These are phyloP conservation scores for Leptinotarsa texana DNA, from an alignment of 1,140 invertebrate species.

Conservation along the genomic window DNA sequence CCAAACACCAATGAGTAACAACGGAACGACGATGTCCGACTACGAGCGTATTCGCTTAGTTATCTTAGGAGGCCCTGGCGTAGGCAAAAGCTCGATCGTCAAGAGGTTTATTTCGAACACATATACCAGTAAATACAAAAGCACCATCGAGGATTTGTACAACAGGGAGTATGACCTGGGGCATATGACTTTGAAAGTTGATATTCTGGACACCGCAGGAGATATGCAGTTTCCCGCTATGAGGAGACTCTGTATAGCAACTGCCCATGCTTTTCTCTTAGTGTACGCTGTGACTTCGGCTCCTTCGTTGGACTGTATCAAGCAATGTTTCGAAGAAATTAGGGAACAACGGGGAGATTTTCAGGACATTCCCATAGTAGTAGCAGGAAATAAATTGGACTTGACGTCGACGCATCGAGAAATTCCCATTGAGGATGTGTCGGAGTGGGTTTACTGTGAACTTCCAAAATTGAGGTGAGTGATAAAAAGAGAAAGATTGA, in stretches of 20 bases:
- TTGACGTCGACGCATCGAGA: slow-evolving; percentile 67
- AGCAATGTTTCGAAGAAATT: slow-evolving; percentile 82
- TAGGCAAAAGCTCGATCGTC: slow-evolving; percentile 84
- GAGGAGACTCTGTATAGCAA: slow-evolving; percentile 83
- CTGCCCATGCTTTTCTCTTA: slow-evolving; percentile 86
- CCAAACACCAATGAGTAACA: slow-evolving; percentile 34
- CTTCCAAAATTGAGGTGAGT: slow-evolving; percentile 71
- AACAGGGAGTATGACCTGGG: slow-evolving; percentile 82
- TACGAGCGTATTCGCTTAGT: slow-evolving; percentile 84
- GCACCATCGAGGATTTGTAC: slow-evolving; percentile 89
- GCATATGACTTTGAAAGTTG: slow-evolving; percentile 77
- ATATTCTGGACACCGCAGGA: slow-evolving; percentile 86
- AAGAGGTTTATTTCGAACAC: slow-evolving; percentile 84
- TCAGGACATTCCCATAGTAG: slow-evolving; percentile 82
- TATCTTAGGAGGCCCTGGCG: slow-evolving; percentile 78
- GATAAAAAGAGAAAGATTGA: neutral
- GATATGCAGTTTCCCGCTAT: slow-evolving; percentile 88
- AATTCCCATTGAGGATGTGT: slow-evolving; percentile 75
- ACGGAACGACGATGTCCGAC: slow-evolving; percentile 60
- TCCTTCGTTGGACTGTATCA: slow-evolving; percentile 76
- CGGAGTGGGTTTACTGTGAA: slow-evolving; percentile 79
- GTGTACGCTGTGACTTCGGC: slow-evolving; percentile 83
- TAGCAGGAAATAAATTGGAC: slow-evolving; percentile 85
- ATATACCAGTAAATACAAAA: slow-evolving; percentile 81
- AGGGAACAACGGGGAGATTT: slow-evolving; percentile 77